Conservation (phyloP, 2,888 invertebrate species). For the Alloscopus bannaensis region DNA sequence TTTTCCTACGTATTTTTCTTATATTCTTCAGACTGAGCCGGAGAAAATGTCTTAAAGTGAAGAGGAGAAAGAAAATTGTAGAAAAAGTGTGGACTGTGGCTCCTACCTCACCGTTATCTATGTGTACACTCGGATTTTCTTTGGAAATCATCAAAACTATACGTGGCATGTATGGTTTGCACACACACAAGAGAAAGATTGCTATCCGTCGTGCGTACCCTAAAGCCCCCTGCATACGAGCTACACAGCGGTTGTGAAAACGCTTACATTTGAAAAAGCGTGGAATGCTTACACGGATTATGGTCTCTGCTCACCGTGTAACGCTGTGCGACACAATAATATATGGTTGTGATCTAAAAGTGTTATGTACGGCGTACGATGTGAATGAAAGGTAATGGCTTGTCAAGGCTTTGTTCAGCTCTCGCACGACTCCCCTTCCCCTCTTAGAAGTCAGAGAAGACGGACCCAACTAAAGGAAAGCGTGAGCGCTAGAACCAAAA, state of each 20-base stretch:
- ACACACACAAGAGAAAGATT: no score
- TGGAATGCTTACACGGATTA: no score
- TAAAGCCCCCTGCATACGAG: no score
- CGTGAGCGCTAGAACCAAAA: no score
- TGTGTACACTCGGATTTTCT: no score
- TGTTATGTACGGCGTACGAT: conserved; percentile 44
- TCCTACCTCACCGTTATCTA: no score
- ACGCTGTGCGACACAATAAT: conserved; percentile 20
- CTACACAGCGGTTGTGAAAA: no score
- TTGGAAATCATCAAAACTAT: no score
- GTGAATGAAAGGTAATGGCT: conserved; percentile 56
- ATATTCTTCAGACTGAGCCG: conserved; percentile 14
- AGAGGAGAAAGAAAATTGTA: conserved; percentile 28
- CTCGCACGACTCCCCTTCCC: background rate
- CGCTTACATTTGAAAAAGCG: no score
- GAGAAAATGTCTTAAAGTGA: conserved; percentile 21
- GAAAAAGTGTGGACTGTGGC: conserved; percentile 29
- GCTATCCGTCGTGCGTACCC: no score
- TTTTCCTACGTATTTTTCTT: conserved; percentile 3
- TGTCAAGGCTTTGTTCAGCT: conserved; percentile 52
- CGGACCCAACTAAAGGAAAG: background rate
- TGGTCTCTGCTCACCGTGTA: no score
- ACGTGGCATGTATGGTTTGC: no score
- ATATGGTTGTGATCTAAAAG: conserved; percentile 21
- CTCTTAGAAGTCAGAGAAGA: background rate